phyloP scores from a whole-genome alignment of 2,888 invertebrate species.

The Caradrina clavipalpis region DNA sequence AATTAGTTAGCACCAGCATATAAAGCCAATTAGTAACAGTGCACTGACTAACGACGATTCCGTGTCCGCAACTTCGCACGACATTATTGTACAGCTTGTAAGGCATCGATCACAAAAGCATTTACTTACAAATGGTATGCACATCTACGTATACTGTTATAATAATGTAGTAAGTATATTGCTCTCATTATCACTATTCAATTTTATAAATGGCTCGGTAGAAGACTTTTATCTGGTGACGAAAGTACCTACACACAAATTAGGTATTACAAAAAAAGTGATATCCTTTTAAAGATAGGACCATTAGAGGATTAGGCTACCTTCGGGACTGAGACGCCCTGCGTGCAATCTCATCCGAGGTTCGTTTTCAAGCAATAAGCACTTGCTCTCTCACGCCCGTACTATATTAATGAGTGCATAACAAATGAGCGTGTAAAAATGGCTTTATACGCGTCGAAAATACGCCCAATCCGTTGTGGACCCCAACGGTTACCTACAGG shows the following conservation, averaged over 20 bases:
- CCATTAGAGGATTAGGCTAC: not conserved
- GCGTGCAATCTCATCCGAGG: no score
- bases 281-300: slow-evolving; percentile 18
- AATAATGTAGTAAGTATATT: slow-evolving; percentile 35
- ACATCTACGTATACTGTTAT: slow-evolving; percentile 11
- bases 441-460: not conserved
- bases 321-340: not conserved
- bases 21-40: slow-evolving; percentile 59
- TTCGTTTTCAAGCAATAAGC: no score
- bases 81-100: slow-evolving; percentile 31
- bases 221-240: slow-evolving; percentile 13
- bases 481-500: slow-evolving; percentile 8
- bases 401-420: not conserved
- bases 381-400: no score
- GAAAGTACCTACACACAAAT: slow-evolving; percentile 1
- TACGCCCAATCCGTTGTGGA: slow-evolving; percentile 5
- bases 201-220: slow-evolving; percentile 19
- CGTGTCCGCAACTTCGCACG: slow-evolving; percentile 1
- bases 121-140: slow-evolving; percentile 35
- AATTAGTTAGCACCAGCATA: slow-evolving; percentile 71
- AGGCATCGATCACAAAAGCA: slow-evolving; percentile 32
- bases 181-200: slow-evolving; percentile 45
- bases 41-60: slow-evolving; percentile 19
- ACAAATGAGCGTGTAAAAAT: not conserved
- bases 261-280: slow-evolving; percentile 15